These are phyloP conservation scores for Rhinella marina DNA, from an alignment of 2,797 vertebrate species.

Conservation along the genomic window DNA sequence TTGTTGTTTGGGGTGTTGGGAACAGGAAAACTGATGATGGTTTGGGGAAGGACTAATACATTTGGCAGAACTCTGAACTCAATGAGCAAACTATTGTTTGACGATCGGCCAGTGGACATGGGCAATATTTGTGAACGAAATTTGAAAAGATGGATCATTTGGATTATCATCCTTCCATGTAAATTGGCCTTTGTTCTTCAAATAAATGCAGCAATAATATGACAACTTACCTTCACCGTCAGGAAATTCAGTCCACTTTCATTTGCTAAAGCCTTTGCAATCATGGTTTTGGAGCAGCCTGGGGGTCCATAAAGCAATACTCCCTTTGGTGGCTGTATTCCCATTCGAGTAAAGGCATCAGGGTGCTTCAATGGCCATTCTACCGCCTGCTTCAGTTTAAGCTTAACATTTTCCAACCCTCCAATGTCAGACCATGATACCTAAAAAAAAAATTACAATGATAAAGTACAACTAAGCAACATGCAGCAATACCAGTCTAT, in stretches of 20 bases:
- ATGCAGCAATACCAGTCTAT: neutral
- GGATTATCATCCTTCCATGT: too few species aligned
- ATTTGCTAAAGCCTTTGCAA: constrained; percentile 93
- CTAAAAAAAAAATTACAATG: constrained; percentile 72
- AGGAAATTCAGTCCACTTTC: constrained; percentile 96
- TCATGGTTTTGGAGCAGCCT: constrained; percentile 98
- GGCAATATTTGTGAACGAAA: too few species aligned
- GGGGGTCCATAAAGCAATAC: constrained; percentile 94
- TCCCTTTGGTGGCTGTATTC: constrained; percentile 91
- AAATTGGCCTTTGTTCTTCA: neutral
- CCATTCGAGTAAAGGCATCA: constrained; percentile 88
- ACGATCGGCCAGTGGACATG: too few species aligned
- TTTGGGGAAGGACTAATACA: neutral
- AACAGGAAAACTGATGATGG: neutral
- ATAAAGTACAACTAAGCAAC: neutral
- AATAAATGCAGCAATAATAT: neutral
- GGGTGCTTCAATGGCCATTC: constrained; percentile 95
- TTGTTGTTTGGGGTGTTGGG: neutral
- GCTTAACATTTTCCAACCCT: constrained; percentile 90
- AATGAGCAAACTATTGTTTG: neutral
- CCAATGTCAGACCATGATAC: constrained; percentile 94
- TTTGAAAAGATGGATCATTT: too few species aligned
- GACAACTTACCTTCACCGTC: constrained; percentile 84
- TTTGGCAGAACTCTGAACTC: neutral
- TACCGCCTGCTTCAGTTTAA: constrained; percentile 93